Conservation (phyloP, 2,888 invertebrate species). For the Luperina testacea region DNA sequence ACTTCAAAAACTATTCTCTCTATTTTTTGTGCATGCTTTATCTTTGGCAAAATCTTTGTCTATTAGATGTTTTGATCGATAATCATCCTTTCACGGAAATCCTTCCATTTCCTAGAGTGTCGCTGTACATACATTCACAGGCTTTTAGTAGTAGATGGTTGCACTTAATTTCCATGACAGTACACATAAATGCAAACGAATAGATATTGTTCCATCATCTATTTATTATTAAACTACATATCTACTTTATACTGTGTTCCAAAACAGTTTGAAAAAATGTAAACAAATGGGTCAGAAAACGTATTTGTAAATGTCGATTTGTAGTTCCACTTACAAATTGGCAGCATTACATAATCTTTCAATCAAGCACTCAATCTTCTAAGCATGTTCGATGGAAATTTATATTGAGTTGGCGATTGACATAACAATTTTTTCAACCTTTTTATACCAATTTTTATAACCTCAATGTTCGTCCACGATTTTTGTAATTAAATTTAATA, state of each 20-base stretch:
- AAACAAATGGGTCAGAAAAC: neutral
- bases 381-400: too few species aligned
- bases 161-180: constrained; percentile 2
- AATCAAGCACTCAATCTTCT: neutral
- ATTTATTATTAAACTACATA: neutral
- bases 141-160: neutral
- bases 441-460: too few species aligned
- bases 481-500: too few species aligned
- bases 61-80: constrained; percentile 13
- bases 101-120: neutral
- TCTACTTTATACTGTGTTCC: neutral
- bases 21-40: constrained; percentile 48
- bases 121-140: neutral
- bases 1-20: neutral
- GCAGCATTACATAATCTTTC: neutral
- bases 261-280: neutral
- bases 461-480: neutral
- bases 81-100: neutral
- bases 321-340: neutral
- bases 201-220: neutral
- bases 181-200: constrained; percentile 10
- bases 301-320: neutral
- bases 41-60: constrained; percentile 28
- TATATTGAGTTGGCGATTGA: neutral
- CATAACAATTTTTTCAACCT: too few species aligned